Evolutionary conservation across 1,140 invertebrate genomes (phyloP), one percentile per base, ranked within the genome.

Genomic region (Bradynema listronoti): DNA sequence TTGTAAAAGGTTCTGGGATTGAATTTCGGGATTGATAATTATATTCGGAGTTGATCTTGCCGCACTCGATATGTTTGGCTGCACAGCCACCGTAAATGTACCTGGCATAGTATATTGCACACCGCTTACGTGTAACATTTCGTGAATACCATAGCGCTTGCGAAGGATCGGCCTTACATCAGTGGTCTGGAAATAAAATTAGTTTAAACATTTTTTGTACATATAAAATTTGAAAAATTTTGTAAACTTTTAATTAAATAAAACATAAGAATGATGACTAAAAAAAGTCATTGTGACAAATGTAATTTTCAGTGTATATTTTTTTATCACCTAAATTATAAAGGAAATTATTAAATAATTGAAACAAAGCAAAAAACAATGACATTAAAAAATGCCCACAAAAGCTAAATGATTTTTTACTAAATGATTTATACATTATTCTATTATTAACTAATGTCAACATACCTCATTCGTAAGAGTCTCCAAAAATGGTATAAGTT

Each of bases 401-500:
- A 36, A 14, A 5, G 30, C 25, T 32, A 30, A 14, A 4, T 14
- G 34, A 34, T 22, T 32, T 61, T 61, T 27, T 11, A 4, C 1
- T 19, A 61, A 30, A 30, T 33, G 19, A 30, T 2, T 32, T 32
- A 9, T n/a, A 60, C 53, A 61, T 33, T 60, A 24, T n/a, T n/a
- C n/a, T n/a, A n/a, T n/a, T 22, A 33, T 3, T 6, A 22, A 27
- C 11, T 45, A 11, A 11, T 2, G 1, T 32, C 55, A 27, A 32
- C 32, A n/a, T 70, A 47, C 53, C 41, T 66, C 34, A 47, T 30
- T 19, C n/a, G 27, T 47, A 34, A 95, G 82, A 72, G 87, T 85
- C 80, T 95, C 89, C 53, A 97, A 82, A 82, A 95, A 94, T 45
- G 91, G 91, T 77, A 95, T 80, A 47, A 96, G 78, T 78, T 93